Evolutionary conservation across 2,888 invertebrate genomes (phyloP), one percentile per base, ranked within the genome.

Genomic region (Papilio protenor): DNA sequence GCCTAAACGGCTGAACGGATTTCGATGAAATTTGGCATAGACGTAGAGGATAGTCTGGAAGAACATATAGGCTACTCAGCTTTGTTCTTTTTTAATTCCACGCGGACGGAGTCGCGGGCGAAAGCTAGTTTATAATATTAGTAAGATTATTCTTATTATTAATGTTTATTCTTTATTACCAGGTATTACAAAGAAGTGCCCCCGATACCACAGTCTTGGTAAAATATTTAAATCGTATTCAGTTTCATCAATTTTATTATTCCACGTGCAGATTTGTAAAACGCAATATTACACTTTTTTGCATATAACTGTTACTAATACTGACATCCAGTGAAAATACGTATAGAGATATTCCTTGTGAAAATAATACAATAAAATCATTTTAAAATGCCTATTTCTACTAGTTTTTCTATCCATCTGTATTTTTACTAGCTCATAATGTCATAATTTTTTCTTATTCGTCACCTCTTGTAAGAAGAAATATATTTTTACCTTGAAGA

Each of bases 161-260:
- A 21, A 57, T 21, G 3, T 21, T 21, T 1, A 21, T 59, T 70
- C 76, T 79, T 75, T 78, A 72, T 81, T 89, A 87, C 76, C 88
- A 94, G 94, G 82, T 94, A 92, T 82, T 94, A 94, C 83, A 94
- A 94, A 82, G 93, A 94, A 88, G 93, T 94, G 2, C 94, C 94
- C 21, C 93, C 94, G 11, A 93, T 94, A 47, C 94, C 93, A 18
- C 93, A 89, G 75, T 84, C 89, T 12, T 92, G 91, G 90, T 90
- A 83, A 84, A 59, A 16, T 33, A 64, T 16, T 64, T 11, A 33
- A 64, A 64, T 64, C 8, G 66, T n/a, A 18, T 0, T 2, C 16
- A 18, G 3, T 61, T 40, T 18, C 14, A 66, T 18, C 64, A 18
- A 64, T 18, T 61, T 33, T 16, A 66, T 18, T 8, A 2, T 21